These are phyloP conservation scores for Zoanthus solanderi DNA, from an alignment of 92 coral and sea anemone genomes.

Conservation along the genomic window DNA sequence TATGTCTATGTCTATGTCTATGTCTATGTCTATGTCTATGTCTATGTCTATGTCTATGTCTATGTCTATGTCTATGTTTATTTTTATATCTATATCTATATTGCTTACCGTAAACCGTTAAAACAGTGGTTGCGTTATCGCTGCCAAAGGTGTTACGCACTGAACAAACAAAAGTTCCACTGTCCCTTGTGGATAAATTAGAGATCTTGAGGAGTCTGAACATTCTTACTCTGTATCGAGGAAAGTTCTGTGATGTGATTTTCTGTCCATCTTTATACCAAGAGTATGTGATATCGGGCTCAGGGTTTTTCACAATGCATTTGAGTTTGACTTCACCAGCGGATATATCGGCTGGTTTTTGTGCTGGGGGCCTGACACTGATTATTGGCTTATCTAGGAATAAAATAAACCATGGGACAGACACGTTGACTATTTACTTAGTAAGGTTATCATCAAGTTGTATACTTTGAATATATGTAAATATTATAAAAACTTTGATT, in stretches of 20 bases:
- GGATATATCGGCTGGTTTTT: constrained; percentile 11
- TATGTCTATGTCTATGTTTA: too few relatives aligned
- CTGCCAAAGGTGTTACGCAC: constrained; percentile 25
- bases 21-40: too few relatives aligned
- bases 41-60: too few relatives aligned
- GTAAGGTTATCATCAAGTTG: background rate
- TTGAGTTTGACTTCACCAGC: constrained; percentile 1
- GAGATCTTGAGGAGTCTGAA: constrained; percentile 20
- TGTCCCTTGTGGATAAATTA: background rate
- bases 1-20: too few relatives aligned
- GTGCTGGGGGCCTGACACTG: background rate
- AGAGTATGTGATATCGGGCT: background rate
- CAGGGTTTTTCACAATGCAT: background rate
- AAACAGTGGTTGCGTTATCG: constrained; percentile 36
- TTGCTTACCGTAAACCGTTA: constrained; percentile 31
- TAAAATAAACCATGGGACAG: background rate
- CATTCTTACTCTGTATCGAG: constrained; percentile 23
- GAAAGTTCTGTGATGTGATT: constrained; percentile 17
- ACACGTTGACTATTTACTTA: background rate
- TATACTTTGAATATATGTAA: too few relatives aligned
- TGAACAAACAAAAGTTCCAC: constrained; percentile 25
- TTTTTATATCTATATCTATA: too few relatives aligned
- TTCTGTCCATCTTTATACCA: constrained; percentile 15
- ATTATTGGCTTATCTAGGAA: constrained; percentile 20
- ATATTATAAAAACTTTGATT: too few relatives aligned